Conservation (phyloP, 2,113 vertebrate genomes). For the Cryptoleucopteryx plumbea region DNA sequence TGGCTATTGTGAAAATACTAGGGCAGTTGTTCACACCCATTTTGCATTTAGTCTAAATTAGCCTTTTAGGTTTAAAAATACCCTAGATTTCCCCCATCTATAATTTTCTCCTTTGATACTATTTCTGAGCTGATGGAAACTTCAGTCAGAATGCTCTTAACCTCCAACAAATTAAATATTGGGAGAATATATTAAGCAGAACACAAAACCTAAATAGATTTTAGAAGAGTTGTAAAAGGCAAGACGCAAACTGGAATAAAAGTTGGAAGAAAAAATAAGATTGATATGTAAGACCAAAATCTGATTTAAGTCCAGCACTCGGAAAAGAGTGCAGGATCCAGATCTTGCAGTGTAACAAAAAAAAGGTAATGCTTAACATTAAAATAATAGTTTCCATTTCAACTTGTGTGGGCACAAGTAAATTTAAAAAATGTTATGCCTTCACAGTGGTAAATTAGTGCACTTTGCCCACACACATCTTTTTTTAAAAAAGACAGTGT, state of each 20-base stretch:
- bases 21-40: neutral
- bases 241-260: neutral
- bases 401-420: neutral
- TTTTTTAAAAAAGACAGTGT: neutral
- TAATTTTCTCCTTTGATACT: neutral
- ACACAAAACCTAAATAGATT: neutral
- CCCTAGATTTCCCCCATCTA: neutral
- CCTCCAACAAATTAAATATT: neutral
- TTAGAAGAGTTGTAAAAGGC: neutral
- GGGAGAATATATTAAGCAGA: slow-evolving; percentile 2
- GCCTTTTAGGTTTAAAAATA: slow-evolving; percentile 20
- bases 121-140: neutral
- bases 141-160: slow-evolving; percentile 15
- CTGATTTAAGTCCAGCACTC: neutral
- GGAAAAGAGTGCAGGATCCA: neutral
- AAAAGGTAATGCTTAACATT: neutral
- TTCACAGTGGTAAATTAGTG: neutral
- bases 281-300: neutral
- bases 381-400: slow-evolving; percentile 49
- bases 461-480: neutral
- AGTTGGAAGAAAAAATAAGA: neutral
- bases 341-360: neutral
- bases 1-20: neutral
- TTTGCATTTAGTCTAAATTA: slow-evolving; percentile 37
- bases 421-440: neutral